phyloP scores from a whole-genome alignment of 2,113 vertebrate species.

The Orthonyx spaldingii region DNA sequence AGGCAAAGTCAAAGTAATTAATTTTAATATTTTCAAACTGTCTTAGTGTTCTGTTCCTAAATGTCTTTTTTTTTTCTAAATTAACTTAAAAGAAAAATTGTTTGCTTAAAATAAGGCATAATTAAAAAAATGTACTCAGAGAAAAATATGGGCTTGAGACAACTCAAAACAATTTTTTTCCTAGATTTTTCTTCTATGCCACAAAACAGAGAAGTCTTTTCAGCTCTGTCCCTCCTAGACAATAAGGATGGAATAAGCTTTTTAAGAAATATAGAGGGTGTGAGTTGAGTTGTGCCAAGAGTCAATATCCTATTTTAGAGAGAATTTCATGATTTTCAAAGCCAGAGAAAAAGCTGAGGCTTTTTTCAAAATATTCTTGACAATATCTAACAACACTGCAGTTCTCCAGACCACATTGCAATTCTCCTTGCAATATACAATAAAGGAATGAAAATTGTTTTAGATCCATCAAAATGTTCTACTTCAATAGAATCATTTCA shows the following conservation, averaged over 20 bases:
- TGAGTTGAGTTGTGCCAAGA: neutral
- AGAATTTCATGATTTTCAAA: neutral
- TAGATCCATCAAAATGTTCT: slow-evolving; percentile 28
- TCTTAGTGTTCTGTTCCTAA: neutral
- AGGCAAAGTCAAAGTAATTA: neutral
- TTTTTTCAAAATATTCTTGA: neutral
- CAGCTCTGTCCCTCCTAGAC: neutral
- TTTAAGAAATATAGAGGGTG: neutral
- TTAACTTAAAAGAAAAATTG: neutral
- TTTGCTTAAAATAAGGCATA: neutral
- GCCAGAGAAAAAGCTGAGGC: neutral
- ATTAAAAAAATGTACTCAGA: neutral
- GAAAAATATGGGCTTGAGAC: neutral
- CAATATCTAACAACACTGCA: neutral
- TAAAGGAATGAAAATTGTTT: slow-evolving; percentile 33
- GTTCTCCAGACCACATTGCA: neutral
- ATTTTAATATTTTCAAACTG: neutral
- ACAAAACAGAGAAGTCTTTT: neutral
- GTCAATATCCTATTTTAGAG: neutral
- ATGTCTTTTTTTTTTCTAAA: neutral
- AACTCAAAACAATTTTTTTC: neutral
- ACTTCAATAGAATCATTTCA: neutral
- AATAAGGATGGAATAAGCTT: neutral
- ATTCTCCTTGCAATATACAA: slow-evolving; percentile 3
- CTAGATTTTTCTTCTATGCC: neutral